Conservation (phyloP, 2,113 vertebrate species). For the Sphyrna mokarran region DNA sequence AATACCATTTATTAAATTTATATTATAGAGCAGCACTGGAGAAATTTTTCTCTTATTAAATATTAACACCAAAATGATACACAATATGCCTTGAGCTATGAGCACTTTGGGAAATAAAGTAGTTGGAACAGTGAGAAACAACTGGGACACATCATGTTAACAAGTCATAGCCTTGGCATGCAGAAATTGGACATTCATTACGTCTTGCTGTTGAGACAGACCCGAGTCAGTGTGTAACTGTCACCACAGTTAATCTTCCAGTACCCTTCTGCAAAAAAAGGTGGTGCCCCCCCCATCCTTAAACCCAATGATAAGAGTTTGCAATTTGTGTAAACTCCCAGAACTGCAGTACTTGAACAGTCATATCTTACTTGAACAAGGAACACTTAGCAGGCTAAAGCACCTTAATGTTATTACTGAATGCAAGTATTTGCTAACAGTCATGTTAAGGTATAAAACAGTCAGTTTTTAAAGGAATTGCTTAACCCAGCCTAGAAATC, state of each 20-base stretch:
- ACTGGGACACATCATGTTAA: not conserved
- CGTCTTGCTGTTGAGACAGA: not conserved
- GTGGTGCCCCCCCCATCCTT: not conserved
- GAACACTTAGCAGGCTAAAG: not conserved
- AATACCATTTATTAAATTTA: constrained; percentile 1
- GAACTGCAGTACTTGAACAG: not conserved
- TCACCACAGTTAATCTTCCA: not conserved
- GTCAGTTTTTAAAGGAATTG: not conserved
- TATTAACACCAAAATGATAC: not conserved
- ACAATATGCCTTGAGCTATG: not conserved
- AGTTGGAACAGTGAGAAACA: not conserved
- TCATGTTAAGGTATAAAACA: constrained; percentile 18
- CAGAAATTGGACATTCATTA: not conserved
- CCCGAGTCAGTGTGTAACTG: not conserved
- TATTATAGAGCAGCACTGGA: not conserved
- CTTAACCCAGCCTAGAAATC: not conserved
- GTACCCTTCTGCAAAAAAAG: not conserved
- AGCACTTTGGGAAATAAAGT: not conserved
- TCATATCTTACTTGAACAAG: not conserved
- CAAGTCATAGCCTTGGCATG: constrained; percentile 13
- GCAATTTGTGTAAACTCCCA: not conserved
- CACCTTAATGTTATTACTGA: constrained; percentile 21
- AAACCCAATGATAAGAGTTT: not conserved
- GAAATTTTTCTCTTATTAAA: not conserved
- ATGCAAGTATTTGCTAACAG: constrained; percentile 21